These are phyloP conservation scores for Drosophila acutilabella DNA, from an alignment of 2,888 invertebrate species.

Conservation along the genomic window DNA sequence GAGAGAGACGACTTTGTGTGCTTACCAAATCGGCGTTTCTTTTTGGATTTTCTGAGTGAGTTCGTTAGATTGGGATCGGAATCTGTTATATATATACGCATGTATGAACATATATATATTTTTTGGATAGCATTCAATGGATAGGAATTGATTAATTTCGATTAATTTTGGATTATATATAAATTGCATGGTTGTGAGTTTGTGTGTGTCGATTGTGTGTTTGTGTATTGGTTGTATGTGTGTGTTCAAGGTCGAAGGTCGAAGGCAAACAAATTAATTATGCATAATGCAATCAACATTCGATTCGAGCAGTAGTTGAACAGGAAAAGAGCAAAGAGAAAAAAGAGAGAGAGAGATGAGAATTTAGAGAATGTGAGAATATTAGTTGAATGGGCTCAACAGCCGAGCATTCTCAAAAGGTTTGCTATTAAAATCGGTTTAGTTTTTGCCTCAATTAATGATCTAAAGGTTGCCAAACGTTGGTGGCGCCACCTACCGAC, in stretches of 20 bases:
- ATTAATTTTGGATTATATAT: conserved; percentile 23
- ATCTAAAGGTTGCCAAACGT: neutral
- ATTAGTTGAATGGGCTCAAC: conserved; percentile 9
- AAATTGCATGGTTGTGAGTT: conserved; percentile 14
- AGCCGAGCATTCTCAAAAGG: conserved; percentile 6
- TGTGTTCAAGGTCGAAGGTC: conserved; percentile 18
- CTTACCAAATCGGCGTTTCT: conserved; percentile 86
- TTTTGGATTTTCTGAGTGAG: conserved; percentile 85
- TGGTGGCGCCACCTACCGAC: conserved; percentile 91
- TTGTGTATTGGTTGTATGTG: conserved; percentile 22
- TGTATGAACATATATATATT: conserved; percentile 36
- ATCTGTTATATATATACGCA: conserved; percentile 68
- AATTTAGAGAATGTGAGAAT: conserved; percentile 29
- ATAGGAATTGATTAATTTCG: conserved; percentile 36
- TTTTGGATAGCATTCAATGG: conserved; percentile 50
- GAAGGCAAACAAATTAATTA: conserved; percentile 51
- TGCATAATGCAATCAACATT: conserved; percentile 60
- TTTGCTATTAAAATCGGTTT: too few species aligned
- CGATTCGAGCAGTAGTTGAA: conserved; percentile 11
- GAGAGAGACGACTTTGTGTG: conserved; percentile 50
- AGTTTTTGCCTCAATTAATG: neutral
- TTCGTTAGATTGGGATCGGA: conserved; percentile 84
- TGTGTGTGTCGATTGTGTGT: conserved; percentile 15
- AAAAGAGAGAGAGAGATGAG: conserved; percentile 15
- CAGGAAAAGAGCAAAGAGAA: conserved; percentile 59